Conservation (phyloP, 2,797 vertebrate species). For the Orestias chungarensis region DNA sequence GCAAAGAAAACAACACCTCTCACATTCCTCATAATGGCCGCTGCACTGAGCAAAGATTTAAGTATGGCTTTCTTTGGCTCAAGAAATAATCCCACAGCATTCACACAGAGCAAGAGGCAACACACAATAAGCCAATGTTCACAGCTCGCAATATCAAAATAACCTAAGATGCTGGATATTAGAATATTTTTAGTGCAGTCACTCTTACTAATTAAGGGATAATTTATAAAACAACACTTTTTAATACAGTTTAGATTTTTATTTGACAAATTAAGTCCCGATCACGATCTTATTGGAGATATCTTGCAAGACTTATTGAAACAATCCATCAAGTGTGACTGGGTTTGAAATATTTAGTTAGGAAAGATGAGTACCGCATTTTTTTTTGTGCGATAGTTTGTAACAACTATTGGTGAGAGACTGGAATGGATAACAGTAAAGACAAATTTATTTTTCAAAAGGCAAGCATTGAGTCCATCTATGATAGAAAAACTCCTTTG, state of each 20-base stretch:
- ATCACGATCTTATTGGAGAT: neutral
- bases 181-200: no score
- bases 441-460: constrained; percentile 6
- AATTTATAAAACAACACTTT: no score
- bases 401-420: neutral
- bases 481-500: constrained; percentile 23
- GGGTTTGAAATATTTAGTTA: neutral
- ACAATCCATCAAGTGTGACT: neutral
- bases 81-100: constrained; percentile 44
- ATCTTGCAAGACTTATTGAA: neutral
- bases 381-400: neutral
- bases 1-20: constrained; percentile 51
- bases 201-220: no score
- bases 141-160: no score
- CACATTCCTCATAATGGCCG: constrained; percentile 34
- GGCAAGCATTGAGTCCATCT: constrained; percentile 14
- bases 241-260: neutral
- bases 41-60: constrained; percentile 29
- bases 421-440: neutral
- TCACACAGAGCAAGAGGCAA: constrained; percentile 26
- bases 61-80: constrained; percentile 41
- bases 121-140: constrained; percentile 21
- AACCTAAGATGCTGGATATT: no score
- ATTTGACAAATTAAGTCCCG: neutral
- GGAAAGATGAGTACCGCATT: neutral